These are phyloP conservation scores for Pluvianellus socialis DNA, from an alignment of 2,113 vertebrate species.

Conservation along the genomic window DNA sequence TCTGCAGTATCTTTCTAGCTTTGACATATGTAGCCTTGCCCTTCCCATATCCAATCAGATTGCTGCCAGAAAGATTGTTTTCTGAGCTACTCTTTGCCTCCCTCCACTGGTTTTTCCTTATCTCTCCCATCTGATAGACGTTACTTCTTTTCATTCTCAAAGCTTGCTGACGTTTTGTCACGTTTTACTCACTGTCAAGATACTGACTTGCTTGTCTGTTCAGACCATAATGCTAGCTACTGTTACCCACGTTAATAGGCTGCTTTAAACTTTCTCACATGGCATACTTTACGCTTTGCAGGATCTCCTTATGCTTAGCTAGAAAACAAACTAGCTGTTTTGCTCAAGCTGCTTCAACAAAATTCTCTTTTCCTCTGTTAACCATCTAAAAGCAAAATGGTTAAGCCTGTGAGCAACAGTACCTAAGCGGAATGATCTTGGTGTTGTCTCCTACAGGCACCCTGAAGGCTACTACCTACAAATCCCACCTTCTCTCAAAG, in stretches of 20 bases:
- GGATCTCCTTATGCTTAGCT: not conserved
- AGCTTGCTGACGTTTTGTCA: not conserved
- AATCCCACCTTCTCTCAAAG: not conserved
- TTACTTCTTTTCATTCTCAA: not conserved
- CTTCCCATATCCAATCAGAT: not conserved
- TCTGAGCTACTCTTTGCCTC: not conserved
- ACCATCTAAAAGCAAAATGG: not conserved
- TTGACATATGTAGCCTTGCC: not conserved
- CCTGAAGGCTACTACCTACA: not conserved
- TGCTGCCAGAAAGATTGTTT: not conserved
- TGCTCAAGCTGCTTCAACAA: not conserved
- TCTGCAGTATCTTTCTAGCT: not conserved
- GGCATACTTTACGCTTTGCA: not conserved
- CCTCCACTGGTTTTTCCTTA: not conserved
- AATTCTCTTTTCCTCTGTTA: not conserved
- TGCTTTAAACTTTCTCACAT: not conserved
- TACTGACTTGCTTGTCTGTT: not conserved
- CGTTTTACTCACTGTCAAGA: not conserved
- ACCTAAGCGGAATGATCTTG: not conserved
- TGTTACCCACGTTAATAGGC: not conserved
- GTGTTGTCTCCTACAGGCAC: not conserved
- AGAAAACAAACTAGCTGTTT: not conserved
- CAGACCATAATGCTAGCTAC: not conserved
- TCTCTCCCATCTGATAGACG: not conserved
- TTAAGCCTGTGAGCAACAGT: not conserved